A percentile compares a stretch with the other conserved stretches of the same genome.
Evolutionary conservation across 2,113 vertebrate species (phyloP).

Genomic region (Rhea americana): DNA sequence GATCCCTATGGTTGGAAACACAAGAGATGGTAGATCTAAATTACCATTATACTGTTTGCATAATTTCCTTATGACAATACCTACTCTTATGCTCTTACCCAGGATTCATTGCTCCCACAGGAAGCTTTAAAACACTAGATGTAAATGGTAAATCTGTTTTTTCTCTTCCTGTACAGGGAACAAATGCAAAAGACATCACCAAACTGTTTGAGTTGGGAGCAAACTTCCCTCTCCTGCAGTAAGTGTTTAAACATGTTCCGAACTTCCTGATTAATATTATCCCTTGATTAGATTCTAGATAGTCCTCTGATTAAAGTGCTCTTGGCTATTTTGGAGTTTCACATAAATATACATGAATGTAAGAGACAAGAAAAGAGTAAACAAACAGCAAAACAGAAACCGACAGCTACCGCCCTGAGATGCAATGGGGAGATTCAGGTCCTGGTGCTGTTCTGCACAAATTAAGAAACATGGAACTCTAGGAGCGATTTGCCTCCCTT

Average conservation of each 20-base stretch:
- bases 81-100: not conserved
- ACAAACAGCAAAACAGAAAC: constrained; percentile 21
- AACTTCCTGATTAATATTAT: constrained; percentile 69
- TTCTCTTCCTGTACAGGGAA: not conserved
- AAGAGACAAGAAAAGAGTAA: constrained; percentile 44
- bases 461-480: not conserved
- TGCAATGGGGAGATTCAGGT: not conserved
- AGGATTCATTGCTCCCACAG: not conserved
- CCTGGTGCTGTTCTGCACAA: not conserved
- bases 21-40: not conserved
- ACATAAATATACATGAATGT: constrained; percentile 76
- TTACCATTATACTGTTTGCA: not conserved
- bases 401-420: not conserved
- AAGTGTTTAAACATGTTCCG: constrained; percentile 17
- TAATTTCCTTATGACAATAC: not conserved
- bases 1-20: not conserved
- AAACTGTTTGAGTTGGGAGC: not conserved
- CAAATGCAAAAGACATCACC: not conserved
- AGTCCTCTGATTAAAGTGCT: constrained; percentile 72
- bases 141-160: constrained; percentile 13
- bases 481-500: not conserved
- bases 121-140: not conserved
- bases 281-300: constrained; percentile 73
- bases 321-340: constrained; percentile 71
- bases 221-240: constrained; percentile 31